phyloP scores from a whole-genome alignment of 2,797 vertebrate species.

The Gymnocypris eckloni region DNA sequence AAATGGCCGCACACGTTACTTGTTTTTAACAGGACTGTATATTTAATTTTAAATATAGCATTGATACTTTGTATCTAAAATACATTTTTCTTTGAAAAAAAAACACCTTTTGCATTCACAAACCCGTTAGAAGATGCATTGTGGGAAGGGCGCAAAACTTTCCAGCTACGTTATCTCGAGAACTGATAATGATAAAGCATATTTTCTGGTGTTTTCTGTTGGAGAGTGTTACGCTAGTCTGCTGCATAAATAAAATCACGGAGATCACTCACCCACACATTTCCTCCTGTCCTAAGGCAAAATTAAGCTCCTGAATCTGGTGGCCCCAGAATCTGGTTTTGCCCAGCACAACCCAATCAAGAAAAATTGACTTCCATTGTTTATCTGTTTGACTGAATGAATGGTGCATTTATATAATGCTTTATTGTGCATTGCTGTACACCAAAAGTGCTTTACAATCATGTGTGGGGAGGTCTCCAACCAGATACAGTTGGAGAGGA shows the following conservation, averaged over 20 bases:
- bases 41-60: not conserved
- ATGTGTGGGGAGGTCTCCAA: too few species aligned
- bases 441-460: too few species aligned
- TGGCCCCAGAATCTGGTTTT: slow-evolving; percentile 69
- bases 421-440: too few species aligned
- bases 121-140: not conserved
- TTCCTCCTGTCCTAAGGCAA: not conserved
- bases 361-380: slow-evolving; percentile 80
- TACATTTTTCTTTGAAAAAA: not conserved
- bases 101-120: not conserved
- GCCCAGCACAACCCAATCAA: slow-evolving; percentile 82
- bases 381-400: slow-evolving; percentile 47
- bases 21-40: not conserved
- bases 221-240: not conserved
- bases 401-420: too few species aligned
- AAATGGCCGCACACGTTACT: not conserved
- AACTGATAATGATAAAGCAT: not conserved
- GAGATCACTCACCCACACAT: not conserved
- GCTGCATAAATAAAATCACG: not conserved
- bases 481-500: too few species aligned
- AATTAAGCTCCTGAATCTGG: slow-evolving; percentile 80
- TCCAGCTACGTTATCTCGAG: not conserved
- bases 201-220: not conserved
- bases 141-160: not conserved
- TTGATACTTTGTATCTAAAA: not conserved